Evolutionary conservation across 1,140 invertebrate genomes (phyloP), one percentile per base, ranked within the genome.

Genomic region (Aradophagus sp.): DNA sequence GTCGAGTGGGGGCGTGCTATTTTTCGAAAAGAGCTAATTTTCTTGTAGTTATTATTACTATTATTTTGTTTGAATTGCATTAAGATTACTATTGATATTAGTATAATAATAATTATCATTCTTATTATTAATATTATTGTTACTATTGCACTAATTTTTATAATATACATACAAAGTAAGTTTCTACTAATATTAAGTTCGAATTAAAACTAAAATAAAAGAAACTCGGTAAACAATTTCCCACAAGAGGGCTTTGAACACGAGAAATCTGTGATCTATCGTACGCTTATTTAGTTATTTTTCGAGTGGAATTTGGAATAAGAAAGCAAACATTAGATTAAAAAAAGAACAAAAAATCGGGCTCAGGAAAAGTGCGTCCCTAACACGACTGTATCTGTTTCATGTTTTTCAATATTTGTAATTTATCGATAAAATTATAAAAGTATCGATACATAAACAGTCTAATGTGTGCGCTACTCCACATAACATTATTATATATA

Each of bases 341-440:
- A n/a, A n/a, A n/a, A n/a, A n/a, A n/a, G n/a, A n/a, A n/a, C n/a
- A n/a, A n/a, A n/a, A n/a, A 6, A 5, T 17, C 0, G 14, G 17
- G 32, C 20, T 75, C 59, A 41, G 74, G 73, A 69, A 80, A 73
- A 73, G 66, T 72, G 72, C 58, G 75, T 78, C 74, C 65, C 71
- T 75, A 71, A 61, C 29, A 44, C 74, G 77, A 74, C 80, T 83
- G 76, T 83, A 76, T 84, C 81, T 84, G 83, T 85, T 84, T 84
- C 82, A 84, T 84, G 83, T 86, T 86, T 86, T 84, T 85, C 82
- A 85, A 84, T 85, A 85, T 85, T 84, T 85, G 82, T 85, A 85
- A 84, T 84, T 86, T 84, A 84, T 84, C 82, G 80, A 84, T 85
- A 79, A 82, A 84, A 83, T 83, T 83, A 84, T 85, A 84, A 80